These are phyloP conservation scores for Acrossocheilus fasciatus DNA, from an alignment of 2,797 vertebrate species.

Conservation along the genomic window DNA sequence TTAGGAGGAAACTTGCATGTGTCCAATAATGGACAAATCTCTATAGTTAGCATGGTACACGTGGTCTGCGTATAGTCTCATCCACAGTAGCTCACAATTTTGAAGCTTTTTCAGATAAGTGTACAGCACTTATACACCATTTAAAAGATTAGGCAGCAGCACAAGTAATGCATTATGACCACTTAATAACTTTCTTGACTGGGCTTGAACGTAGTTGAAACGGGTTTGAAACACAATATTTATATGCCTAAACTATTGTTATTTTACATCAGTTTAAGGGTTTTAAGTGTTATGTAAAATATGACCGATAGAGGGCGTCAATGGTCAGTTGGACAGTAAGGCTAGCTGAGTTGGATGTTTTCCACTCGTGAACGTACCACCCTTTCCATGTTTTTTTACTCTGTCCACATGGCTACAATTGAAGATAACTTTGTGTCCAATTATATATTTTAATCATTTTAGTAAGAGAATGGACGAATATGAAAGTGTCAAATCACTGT, in stretches of 20 bases:
- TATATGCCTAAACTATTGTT: neutral
- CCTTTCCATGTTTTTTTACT: neutral
- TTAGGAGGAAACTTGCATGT: neutral
- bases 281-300: neutral
- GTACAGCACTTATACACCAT: neutral
- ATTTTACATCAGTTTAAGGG: neutral
- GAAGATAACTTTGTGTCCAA: neutral
- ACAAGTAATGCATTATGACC: neutral
- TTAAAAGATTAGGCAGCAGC: neutral
- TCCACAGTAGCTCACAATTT: neutral
- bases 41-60: neutral
- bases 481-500: neutral
- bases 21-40: neutral
- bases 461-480: neutral
- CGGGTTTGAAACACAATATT: neutral
- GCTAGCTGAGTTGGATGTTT: neutral
- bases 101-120: neutral
- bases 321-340: neutral
- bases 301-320: constrained; percentile 27
- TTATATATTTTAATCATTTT: neutral
- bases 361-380: neutral
- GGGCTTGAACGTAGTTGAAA: neutral
- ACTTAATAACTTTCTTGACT: neutral
- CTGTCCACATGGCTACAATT: neutral
- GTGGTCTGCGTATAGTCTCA: neutral